Percentiles rank a stretch among this genome's conserved stretches.
These are phyloP conservation scores for Cephalopterus ornatus DNA, from an alignment of 2,113 vertebrate genomes.

Conservation along the genomic window DNA sequence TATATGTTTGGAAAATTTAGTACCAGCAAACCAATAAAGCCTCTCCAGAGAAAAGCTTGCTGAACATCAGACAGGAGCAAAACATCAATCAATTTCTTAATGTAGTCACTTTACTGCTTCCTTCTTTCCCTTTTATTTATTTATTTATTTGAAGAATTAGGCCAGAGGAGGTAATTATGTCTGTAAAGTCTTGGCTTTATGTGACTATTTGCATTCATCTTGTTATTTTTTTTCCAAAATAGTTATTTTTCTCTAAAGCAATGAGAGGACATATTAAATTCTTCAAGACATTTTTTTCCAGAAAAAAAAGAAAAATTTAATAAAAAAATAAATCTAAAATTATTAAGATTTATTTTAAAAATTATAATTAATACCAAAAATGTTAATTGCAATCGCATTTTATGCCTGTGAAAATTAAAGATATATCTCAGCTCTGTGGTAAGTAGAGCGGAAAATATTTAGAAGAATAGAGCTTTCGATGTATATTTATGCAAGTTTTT, in stretches of 20 bases:
- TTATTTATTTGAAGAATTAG: background rate
- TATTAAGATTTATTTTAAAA: background rate
- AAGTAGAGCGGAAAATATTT: background rate
- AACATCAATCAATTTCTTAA: conserved; percentile 58
- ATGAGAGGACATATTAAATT: background rate
- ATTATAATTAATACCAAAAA: background rate
- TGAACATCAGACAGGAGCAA: background rate
- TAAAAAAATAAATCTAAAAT: background rate
- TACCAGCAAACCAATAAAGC: conserved; percentile 54
- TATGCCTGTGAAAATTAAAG: background rate
- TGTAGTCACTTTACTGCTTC: conserved; percentile 33
- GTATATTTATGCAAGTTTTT: background rate
- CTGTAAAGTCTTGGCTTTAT: background rate
- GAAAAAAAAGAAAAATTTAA: no score
- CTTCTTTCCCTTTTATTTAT: background rate
- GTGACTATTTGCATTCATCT: background rate
- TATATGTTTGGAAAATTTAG: conserved; percentile 60
- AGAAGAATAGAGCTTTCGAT: background rate
- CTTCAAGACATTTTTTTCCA: background rate
- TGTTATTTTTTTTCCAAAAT: background rate
- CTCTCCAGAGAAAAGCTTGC: conserved; percentile 41
- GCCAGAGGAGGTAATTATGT: background rate
- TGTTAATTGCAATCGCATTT: background rate
- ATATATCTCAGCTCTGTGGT: background rate
- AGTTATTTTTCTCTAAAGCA: background rate